These are phyloP conservation scores for Zoanthus solanderi DNA, from an alignment of 92 coral and sea anemone species.

Conservation along the genomic window DNA sequence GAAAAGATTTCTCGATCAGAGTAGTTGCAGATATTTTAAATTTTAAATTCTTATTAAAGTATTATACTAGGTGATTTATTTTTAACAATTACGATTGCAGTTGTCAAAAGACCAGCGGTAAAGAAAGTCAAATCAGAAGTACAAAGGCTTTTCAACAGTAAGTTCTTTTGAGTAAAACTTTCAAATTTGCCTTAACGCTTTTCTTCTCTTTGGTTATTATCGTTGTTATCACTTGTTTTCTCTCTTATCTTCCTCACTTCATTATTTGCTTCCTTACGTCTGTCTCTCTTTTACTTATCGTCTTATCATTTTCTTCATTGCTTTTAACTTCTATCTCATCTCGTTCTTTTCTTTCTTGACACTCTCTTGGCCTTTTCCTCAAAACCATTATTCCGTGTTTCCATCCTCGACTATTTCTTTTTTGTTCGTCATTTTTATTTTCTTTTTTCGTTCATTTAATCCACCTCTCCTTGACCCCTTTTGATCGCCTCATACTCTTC, in stretches of 20 bases:
- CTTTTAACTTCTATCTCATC: background rate
- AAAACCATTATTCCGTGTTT: background rate
- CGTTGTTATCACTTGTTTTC: background rate
- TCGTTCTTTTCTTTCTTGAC: background rate
- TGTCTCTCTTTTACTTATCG: background rate
- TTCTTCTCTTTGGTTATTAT: background rate
- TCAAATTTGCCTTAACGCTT: background rate
- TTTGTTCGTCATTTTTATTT: background rate
- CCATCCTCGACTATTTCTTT: background rate
- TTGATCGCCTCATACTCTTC: background rate
- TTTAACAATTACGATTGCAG: background rate
- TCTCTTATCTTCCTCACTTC: background rate
- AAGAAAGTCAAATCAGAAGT: constrained; percentile 78
- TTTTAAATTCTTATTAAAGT: background rate
- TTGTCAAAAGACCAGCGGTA: constrained; percentile 56
- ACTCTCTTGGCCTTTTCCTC: background rate
- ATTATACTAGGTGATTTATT: background rate
- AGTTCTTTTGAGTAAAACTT: constrained; percentile 25
- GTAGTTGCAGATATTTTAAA: background rate
- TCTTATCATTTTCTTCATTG: background rate
- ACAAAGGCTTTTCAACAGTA: constrained; percentile 73
- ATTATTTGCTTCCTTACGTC: background rate
- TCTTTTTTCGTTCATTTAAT: too few relatives aligned
- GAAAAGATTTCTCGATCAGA: background rate
- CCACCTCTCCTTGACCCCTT: background rate